phyloP scores from a whole-genome alignment of 1,140 invertebrate species.

The Bombus huntii region DNA sequence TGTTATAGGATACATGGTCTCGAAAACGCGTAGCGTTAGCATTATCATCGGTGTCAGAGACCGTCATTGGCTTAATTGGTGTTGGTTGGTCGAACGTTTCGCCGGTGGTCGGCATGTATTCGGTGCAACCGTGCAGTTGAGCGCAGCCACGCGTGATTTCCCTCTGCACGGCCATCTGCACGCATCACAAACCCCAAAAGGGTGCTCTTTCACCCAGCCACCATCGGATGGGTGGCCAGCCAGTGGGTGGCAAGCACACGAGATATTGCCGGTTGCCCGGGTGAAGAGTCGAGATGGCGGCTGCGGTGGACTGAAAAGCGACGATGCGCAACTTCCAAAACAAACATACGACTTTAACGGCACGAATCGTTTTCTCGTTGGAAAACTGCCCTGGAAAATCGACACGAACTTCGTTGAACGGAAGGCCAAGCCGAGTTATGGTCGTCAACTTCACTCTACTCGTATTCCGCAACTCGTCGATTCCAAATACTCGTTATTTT shows the following conservation, averaged over 20 bases:
- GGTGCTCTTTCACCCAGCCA: conserved; percentile 76
- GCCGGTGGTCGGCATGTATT: conserved; percentile 71
- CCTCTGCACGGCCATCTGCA: conserved; percentile 78
- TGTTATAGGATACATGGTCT: conserved; percentile 40
- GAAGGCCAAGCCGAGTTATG: conserved; percentile 56
- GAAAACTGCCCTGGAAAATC: conserved; percentile 64
- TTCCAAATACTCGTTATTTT: conserved; percentile 35
- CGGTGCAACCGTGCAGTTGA: conserved; percentile 75
- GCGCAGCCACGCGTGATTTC: conserved; percentile 79
- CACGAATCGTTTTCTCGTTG: conserved; percentile 65
- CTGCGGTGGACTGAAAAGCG: conserved; percentile 34
- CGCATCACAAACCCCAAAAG: conserved; percentile 80
- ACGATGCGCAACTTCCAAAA: conserved; percentile 66
- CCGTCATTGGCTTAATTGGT: conserved; percentile 78
- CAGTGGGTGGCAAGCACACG: conserved; percentile 47
- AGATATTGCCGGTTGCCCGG: conserved; percentile 54
- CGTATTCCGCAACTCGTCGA: conserved; percentile 16
- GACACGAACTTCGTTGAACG: conserved; percentile 29
- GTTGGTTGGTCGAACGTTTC: conserved; percentile 75
- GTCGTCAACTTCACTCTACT: conserved; percentile 14
- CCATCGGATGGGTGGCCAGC: conserved; percentile 29
- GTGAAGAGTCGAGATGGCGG: conserved; percentile 57
- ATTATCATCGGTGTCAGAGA: conserved; percentile 75
- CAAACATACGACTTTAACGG: conserved; percentile 68
- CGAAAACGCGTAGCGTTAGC: conserved; percentile 69